Percentiles rank a stretch among this genome's conserved stretches.
Conservation (phyloP, 2,888 invertebrate species). For the Callosobruchus maculatus region DNA sequence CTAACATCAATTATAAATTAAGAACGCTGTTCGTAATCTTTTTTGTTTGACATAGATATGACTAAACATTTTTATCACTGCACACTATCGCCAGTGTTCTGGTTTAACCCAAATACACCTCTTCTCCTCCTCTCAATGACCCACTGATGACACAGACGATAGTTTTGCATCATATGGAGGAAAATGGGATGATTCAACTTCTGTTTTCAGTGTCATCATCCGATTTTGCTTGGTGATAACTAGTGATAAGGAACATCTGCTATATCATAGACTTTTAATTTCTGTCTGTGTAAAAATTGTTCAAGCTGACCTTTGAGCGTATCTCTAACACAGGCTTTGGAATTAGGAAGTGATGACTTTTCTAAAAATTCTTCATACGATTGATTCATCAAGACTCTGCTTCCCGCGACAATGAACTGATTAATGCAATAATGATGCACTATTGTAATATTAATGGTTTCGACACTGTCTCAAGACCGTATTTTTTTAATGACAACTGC, state of each 20-base stretch:
- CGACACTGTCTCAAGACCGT: not conserved
- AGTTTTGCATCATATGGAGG: not conserved
- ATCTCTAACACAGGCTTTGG: constrained; percentile 18
- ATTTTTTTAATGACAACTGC: not conserved
- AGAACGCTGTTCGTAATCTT: too few species aligned
- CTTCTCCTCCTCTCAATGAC: not conserved
- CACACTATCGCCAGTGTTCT: not conserved
- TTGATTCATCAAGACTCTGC: not conserved
- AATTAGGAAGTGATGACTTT: not conserved
- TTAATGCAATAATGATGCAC: not conserved
- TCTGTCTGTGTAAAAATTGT: not conserved
- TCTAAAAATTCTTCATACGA: not conserved
- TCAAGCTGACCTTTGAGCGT: constrained; percentile 19
- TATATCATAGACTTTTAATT: not conserved
- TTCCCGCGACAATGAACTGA: not conserved
- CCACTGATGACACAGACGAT: not conserved
- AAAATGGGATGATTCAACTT: not conserved
- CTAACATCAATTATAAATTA: too few species aligned
- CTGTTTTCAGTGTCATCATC: not conserved
- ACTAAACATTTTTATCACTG: not conserved
- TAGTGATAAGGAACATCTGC: not conserved
- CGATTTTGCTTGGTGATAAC: not conserved
- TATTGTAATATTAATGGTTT: not conserved
- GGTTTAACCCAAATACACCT: not conserved
- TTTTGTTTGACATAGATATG: too few species aligned